Base-by-base conservation (phyloP, 2,797 vertebrate genomes). In the Oryzias sinensis region DNA sequence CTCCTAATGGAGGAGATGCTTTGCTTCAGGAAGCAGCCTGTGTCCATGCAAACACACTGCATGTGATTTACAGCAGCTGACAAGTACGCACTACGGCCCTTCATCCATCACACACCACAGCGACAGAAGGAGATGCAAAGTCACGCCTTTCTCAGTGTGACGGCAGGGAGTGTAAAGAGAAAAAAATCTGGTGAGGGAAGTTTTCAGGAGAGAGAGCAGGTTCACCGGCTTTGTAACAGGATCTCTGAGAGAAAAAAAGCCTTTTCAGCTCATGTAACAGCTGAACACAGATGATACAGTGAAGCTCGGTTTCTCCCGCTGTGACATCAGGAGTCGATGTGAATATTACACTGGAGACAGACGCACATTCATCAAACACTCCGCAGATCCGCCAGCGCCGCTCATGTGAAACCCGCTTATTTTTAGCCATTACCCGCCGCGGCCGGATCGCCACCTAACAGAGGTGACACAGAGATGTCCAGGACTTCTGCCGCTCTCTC, bases 401-500 rank as follows among this genome's bases (percentile, higher is more conserved):
- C 59, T 20, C 47, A 57, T 50, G 50, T 17, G 1, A 50, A 53
- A 52, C 43, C 17, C 11, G 9, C 22, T 44, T 54, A 63, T 58
- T 62, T 50, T 54, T n/a, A 4, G 45, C 74, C 48, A 55, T 69
- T 49, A 55, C 13, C 15, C 47, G n/a, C 56, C 25, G 43, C 7
- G 43, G 17, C 47, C 54, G 53, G 58, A 69, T 67, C 13, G 48
- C 43, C 43, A 56, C 43, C 7, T 42, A 49, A 50, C 49, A n/a
- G 40, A 64, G 57, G 58, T 52, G 75, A 72, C 56, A 40, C 0
- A 9, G 47, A 49, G 53, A 49, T 3, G 44, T 68, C 60, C 15
- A 18, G 79, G 79, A 75, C 76, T 73, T 70, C 50, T n/a, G 43
- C 43, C 14, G 22, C 29, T 65, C 60, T 76, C 53, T 53, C 25